These are phyloP conservation scores for Chionoecetes opilio DNA, from an alignment of 1,140 invertebrate species.

Conservation along the genomic window DNA sequence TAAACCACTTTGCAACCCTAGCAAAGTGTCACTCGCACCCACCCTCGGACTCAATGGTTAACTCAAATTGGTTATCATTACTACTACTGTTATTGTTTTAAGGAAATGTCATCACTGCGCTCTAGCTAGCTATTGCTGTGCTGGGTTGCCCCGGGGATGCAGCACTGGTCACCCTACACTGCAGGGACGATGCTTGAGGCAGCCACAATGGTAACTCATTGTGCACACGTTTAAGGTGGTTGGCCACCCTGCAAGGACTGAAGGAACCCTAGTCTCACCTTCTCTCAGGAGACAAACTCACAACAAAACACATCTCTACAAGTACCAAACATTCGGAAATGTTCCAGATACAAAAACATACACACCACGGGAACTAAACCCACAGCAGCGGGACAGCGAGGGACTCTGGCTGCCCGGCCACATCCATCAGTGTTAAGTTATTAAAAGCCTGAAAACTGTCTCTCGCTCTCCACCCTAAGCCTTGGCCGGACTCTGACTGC, in stretches of 20 bases:
- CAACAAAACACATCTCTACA: neutral
- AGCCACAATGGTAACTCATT: neutral
- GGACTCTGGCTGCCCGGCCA: neutral
- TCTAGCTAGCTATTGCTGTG: neutral
- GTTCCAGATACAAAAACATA: neutral
- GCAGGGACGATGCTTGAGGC: neutral
- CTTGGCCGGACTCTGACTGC: constrained; percentile 70
- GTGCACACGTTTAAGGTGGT: neutral
- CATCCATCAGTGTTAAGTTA: constrained; percentile 47
- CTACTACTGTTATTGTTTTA: neutral
- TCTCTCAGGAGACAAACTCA: neutral
- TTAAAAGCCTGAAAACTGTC: constrained; percentile 38
- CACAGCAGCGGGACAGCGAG: neutral
- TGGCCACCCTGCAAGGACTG: neutral
- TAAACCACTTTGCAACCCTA: neutral
- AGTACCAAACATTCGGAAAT: neutral
- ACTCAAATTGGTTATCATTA: neutral
- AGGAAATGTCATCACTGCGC: neutral
- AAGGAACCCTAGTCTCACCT: neutral
- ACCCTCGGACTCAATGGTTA: neutral
- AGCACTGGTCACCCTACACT: neutral
- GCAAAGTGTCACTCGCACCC: neutral
- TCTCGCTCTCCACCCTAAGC: constrained; percentile 52
- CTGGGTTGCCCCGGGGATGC: neutral
- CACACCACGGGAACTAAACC: neutral